Evolutionary conservation across 2,797 vertebrate species (phyloP), one percentile per base, ranked within the genome.

Genomic region (Macropodus opercularis): DNA sequence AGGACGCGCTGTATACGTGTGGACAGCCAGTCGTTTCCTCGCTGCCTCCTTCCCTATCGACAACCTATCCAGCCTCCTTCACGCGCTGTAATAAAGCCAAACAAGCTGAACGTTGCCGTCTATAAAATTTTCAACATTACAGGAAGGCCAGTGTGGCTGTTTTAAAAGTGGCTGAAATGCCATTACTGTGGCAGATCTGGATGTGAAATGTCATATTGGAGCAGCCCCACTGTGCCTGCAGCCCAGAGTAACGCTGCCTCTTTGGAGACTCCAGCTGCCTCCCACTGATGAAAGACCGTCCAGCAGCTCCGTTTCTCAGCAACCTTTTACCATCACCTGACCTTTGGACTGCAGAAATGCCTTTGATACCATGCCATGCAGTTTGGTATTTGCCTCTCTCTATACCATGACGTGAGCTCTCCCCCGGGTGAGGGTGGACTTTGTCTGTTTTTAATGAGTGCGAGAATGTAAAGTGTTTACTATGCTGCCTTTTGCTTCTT

Each of bases 281-380:
- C 83, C 85, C 76, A 76, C 86, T 89, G 91, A 92, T 92, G 88
- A 92, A 93, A 92, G 91, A 77, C 80, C 74, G 42, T 86, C 79
- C 87, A 86, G 83, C 79, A 79, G 84, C 83, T 89, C 79, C 57
- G 84, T 82, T 83, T 75, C 90, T 87, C 87, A 3, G 85, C 90
- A 92, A 92, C 91, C 91, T 93, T 93, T 92, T 84, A 91, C 87
- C 89, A 84, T 87, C 87, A 85, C 79, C 86, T 92, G 91, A 93
- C 92, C 92, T 93, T 93, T 92, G 85, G 89, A 87, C 89, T 73
- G 83, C 69, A 89, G 81, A 89, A 83, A 87, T 78, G 80, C 80
- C 87, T 93, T 92, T 93, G 87, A 92, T 92, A 88, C 69, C 72
- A 50, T 73, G 88, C 89, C 86, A 85, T 85, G 74, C 82, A 77